These are phyloP conservation scores for Campaea margaritaria DNA, from an alignment of 2,888 invertebrate species.

Conservation along the genomic window DNA sequence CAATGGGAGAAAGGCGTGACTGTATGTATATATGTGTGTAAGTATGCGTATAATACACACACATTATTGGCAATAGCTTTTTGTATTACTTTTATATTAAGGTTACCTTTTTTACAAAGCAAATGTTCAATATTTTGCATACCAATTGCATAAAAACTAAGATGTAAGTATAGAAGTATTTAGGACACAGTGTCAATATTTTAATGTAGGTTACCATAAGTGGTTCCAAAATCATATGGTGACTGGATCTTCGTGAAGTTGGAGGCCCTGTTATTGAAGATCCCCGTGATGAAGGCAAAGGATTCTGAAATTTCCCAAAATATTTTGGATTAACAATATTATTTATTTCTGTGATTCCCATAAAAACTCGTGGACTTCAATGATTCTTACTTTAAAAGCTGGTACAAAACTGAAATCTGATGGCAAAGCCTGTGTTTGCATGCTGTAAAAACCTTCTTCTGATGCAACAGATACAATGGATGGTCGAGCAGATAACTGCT, in stretches of 20 bases:
- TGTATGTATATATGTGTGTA: too few species aligned
- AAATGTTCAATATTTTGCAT: too few species aligned
- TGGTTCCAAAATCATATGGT: slow-evolving; percentile 73
- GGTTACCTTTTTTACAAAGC: too few species aligned
- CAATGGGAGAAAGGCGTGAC: too few species aligned
- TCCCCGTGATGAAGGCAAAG: slow-evolving; percentile 69
- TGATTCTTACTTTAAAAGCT: slow-evolving; percentile 60
- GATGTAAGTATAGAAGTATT: too few species aligned
- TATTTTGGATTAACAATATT: neutral
- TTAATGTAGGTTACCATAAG: slow-evolving; percentile 58
- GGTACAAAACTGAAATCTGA: slow-evolving; percentile 80
- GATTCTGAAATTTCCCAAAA: slow-evolving; percentile 58
- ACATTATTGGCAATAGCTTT: too few species aligned
- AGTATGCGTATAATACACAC: too few species aligned
- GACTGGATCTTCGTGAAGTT: slow-evolving; percentile 78
- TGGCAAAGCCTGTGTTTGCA: slow-evolving; percentile 76
- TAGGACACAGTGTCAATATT: too few species aligned
- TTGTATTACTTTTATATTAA: too few species aligned
- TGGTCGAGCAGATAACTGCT: slow-evolving; percentile 78
- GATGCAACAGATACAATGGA: slow-evolving; percentile 81
- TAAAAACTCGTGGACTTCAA: neutral
- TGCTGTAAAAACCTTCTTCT: slow-evolving; percentile 73
- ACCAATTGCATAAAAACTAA: too few species aligned
- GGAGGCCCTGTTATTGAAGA: slow-evolving; percentile 78
- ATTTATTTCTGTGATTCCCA: too few species aligned